Evolutionary conservation across 2,113 vertebrate genomes (phyloP), one percentile per base, ranked within the genome.

Genomic region (Empidonax alnorum): DNA sequence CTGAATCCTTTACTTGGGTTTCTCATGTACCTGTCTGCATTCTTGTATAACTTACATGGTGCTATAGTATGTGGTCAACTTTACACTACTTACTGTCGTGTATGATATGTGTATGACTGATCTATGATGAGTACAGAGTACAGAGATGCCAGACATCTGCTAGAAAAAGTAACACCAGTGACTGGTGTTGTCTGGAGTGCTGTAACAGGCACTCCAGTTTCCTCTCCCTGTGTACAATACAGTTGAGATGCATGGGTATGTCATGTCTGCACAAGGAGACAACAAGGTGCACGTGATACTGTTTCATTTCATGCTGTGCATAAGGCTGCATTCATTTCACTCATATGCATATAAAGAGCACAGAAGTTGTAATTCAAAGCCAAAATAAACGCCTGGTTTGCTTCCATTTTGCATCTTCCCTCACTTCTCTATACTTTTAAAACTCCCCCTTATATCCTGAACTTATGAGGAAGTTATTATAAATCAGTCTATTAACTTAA

Each of bases 401-500:
- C 39, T 47, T 94, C 50, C 39, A 30, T 80, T 91, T 80, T 71
- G 33, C 35, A 67, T 61, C 18, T 78, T 79, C 42, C 28, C 31
- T 7, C 44, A 30, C 17, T 77, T 59, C 42, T 69, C 50, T 46
- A 12, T 31, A 76, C 21, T 80, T 90, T 47, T 11, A 50, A 67
- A 96, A 55, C 28, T 59, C 10, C 9, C 11, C 87, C 68, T 75
- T 76, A 53, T 17, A 88, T 25, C 20, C 49, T 75, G 55, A 83
- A 59, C 24, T 83, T 68, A 65, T 0, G 12, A 62, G 68, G 5
- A 84, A 71, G 19, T 59, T 86, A 56, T 20, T 81, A 71, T 27
- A 83, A 77, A 95, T 91, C 39, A 83, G 39, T 12, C 28, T n/a
- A 74, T 84, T 82, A 96, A 63, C 24, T 83, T 52, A 59, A n/a